A percentile compares a stretch with the other conserved stretches of the same genome.
Evolutionary conservation across 1,140 invertebrate species (phyloP).

Genomic region (Holotrichia oblita): DNA sequence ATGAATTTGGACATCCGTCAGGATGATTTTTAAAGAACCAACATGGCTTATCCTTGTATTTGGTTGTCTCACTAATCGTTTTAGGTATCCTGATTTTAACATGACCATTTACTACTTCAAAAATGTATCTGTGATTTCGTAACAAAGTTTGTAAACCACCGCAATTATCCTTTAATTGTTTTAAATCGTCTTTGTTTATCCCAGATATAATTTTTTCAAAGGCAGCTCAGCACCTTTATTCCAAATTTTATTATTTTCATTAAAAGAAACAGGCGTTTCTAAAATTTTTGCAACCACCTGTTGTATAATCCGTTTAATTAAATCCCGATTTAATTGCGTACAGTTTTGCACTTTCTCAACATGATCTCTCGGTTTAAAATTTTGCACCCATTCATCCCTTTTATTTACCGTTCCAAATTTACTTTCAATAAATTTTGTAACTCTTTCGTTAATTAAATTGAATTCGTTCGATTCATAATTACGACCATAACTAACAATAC

Average conservation of each 20-base stretch:
- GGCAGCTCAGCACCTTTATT: slow-evolving; percentile 70
- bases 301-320: slow-evolving; percentile 73
- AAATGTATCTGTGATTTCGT: slow-evolving; percentile 88
- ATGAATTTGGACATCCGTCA: slow-evolving; percentile 80
- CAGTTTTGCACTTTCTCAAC: slow-evolving; percentile 85
- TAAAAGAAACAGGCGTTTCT: slow-evolving; percentile 56
- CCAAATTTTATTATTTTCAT: slow-evolving; percentile 65
- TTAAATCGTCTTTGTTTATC: slow-evolving; percentile 70
- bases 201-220: slow-evolving; percentile 70
- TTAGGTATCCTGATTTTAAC: slow-evolving; percentile 77
- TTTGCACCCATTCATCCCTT: slow-evolving; percentile 60
- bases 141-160: slow-evolving; percentile 93
- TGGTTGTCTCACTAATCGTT: not conserved
- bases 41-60: slow-evolving; percentile 77
- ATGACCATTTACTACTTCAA: slow-evolving; percentile 74
- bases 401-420: slow-evolving; percentile 35
- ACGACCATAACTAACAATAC: slow-evolving; percentile 76
- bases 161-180: slow-evolving; percentile 86
- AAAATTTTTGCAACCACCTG: slow-evolving; percentile 59
- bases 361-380: slow-evolving; percentile 73
- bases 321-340: slow-evolving; percentile 77
- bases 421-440: slow-evolving; percentile 45
- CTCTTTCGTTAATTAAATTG: slow-evolving; percentile 58
- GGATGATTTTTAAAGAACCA: slow-evolving; percentile 92
- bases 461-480: slow-evolving; percentile 61